A percentile compares a stretch with the other conserved stretches of the same genome.
phyloP scores from a whole-genome alignment of 1,140 invertebrate genomes.

The Hycleus cichorii region DNA sequence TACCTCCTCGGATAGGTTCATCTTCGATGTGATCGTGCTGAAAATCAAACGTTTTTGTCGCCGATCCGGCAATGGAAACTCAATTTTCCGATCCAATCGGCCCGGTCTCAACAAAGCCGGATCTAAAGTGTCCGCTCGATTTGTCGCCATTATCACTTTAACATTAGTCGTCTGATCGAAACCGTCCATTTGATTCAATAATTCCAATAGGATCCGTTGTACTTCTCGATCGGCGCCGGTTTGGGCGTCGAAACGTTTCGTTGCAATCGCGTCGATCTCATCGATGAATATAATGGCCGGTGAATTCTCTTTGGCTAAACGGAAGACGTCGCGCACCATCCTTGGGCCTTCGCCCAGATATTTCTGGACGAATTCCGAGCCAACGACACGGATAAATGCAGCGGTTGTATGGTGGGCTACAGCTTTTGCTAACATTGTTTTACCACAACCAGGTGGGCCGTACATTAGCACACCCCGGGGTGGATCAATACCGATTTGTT shows the following conservation, averaged over 20 bases:
- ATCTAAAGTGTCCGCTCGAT: slow-evolving; percentile 96
- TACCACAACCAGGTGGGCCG: slow-evolving; percentile 94
- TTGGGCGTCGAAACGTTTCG: slow-evolving; percentile 97
- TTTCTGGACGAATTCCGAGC: slow-evolving; percentile 99
- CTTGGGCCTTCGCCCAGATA: slow-evolving; percentile 97
- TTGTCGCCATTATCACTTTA: slow-evolving; percentile 99
- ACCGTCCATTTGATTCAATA: slow-evolving; percentile 99
- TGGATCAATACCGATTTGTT: slow-evolving; percentile 96
- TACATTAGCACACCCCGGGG: slow-evolving; percentile 98
- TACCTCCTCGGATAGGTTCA: slow-evolving; percentile 98
- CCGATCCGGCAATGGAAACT: slow-evolving; percentile 96
- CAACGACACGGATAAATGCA: slow-evolving; percentile 96
- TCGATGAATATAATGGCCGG: slow-evolving; percentile 99
- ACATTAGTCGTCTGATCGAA: slow-evolving; percentile 99
- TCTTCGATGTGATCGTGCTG: slow-evolving; percentile 94
- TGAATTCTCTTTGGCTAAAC: slow-evolving; percentile 97
- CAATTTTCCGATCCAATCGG: slow-evolving; percentile 96
- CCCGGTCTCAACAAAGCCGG: slow-evolving; percentile 95
- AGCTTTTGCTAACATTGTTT: slow-evolving; percentile 99
- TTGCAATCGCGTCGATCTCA: slow-evolving; percentile 98
- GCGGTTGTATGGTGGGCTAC: slow-evolving; percentile 97
- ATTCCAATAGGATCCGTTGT: slow-evolving; percentile 93
- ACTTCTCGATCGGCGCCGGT: slow-evolving; percentile 99
- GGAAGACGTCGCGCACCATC: slow-evolving; percentile 99
- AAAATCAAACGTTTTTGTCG: slow-evolving; percentile 97